These are phyloP conservation scores for Nemotelus pantherinus DNA, from an alignment of 2,888 invertebrate species.

Conservation along the genomic window DNA sequence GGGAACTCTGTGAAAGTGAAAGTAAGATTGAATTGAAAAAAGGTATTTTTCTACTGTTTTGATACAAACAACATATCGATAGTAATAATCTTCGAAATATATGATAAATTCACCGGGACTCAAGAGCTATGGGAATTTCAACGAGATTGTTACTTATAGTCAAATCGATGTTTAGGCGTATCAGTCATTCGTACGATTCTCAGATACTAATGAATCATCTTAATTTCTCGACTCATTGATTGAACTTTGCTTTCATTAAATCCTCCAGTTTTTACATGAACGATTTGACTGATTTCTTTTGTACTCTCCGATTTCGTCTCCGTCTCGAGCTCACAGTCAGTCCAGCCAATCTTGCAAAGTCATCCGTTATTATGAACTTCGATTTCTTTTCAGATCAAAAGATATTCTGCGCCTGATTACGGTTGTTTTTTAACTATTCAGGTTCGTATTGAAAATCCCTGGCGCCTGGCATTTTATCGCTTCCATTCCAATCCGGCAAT, in stretches of 20 bases:
- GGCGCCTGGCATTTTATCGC: slow-evolving; percentile 36
- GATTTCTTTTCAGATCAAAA: slow-evolving; percentile 39
- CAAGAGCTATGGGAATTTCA: too few relatives aligned
- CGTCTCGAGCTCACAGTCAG: too few relatives aligned
- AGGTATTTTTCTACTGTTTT: too few relatives aligned
- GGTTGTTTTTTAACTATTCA: slow-evolving; percentile 35
- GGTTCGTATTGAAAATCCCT: not conserved
- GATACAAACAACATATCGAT: too few relatives aligned
- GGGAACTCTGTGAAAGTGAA: not conserved
- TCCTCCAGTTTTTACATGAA: slow-evolving; percentile 14
- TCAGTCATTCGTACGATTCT: slow-evolving; percentile 1
- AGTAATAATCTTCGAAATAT: too few relatives aligned
- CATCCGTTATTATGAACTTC: slow-evolving; percentile 41
- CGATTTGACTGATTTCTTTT: not conserved
- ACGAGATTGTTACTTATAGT: too few relatives aligned
- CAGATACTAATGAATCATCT: slow-evolving; percentile 31
- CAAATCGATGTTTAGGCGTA: not conserved
- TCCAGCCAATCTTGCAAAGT: slow-evolving; percentile 21
- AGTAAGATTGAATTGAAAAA: too few relatives aligned
- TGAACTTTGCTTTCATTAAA: slow-evolving; percentile 2
- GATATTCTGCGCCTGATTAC: slow-evolving; percentile 40
- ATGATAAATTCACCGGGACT: too few relatives aligned
- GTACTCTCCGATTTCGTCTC: too few relatives aligned
- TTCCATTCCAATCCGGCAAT: not conserved
- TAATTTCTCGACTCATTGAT: not conserved